Evolutionary conservation across 2,797 vertebrate species (phyloP).

Genomic region (Podargus strigoides): DNA sequence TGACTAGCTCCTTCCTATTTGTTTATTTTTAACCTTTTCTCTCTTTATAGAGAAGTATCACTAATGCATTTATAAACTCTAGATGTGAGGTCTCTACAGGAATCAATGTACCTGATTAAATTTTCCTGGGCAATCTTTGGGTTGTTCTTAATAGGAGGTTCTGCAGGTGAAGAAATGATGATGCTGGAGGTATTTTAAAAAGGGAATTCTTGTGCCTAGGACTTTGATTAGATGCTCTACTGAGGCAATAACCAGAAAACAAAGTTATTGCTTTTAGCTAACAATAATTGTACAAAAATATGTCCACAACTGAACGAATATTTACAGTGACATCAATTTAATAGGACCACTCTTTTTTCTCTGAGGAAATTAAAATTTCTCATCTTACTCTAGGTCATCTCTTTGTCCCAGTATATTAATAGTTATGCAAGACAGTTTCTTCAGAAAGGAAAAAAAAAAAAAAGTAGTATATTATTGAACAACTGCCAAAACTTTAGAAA

Average conservation of each 20-base stretch:
- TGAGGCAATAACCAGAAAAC: neutral
- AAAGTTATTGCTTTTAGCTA: neutral
- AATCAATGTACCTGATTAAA: neutral
- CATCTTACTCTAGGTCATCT: neutral
- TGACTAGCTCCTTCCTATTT: neutral
- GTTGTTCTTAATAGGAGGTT: neutral
- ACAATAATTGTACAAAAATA: neutral
- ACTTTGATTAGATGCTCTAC: neutral
- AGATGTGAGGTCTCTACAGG: neutral
- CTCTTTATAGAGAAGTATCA: neutral
- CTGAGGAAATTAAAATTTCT: conserved; percentile 29
- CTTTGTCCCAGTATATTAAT: neutral
- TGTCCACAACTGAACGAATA: neutral
- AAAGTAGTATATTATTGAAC: neutral
- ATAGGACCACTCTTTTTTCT: neutral
- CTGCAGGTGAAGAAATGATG: neutral
- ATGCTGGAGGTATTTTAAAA: neutral
- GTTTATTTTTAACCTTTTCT: neutral
- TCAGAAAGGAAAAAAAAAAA: neutral
- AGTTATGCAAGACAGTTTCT: neutral
- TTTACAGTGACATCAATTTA: conserved; percentile 7
- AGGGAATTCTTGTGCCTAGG: neutral
- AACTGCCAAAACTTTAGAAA: conserved; percentile 5
- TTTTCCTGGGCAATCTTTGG: neutral
- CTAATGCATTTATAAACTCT: neutral